These are phyloP conservation scores for Exephanes ischioxanthus DNA, from an alignment of 2,888 invertebrate genomes.

Conservation along the genomic window DNA sequence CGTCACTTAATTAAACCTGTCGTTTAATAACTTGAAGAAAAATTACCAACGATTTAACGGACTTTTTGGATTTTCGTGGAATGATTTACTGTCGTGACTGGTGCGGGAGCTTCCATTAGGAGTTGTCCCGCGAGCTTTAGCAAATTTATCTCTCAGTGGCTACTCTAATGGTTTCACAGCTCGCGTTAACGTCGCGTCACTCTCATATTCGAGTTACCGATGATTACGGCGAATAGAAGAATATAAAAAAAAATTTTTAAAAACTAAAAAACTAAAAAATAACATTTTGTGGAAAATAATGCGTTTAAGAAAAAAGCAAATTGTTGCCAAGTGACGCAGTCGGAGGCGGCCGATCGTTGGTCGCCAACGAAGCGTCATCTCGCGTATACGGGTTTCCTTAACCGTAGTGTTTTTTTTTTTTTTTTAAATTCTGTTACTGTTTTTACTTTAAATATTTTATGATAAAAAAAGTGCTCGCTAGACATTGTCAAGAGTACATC, in stretches of 20 bases:
- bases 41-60: background rate
- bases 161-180: background rate
- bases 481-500: background rate
- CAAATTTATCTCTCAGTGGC: background rate
- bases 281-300: background rate
- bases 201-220: too few relatives aligned
- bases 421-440: too few relatives aligned
- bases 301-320: background rate
- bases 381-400: too few relatives aligned
- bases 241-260: background rate
- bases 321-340: too few relatives aligned
- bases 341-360: too few relatives aligned
- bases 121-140: background rate
- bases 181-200: too few relatives aligned
- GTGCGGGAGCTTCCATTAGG: background rate
- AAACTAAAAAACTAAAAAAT: background rate
- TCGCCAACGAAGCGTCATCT: too few relatives aligned
- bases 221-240: background rate
- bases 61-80: background rate
- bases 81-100: background rate
- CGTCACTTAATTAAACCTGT: background rate
- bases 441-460: too few relatives aligned
- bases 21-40: background rate
- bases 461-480: background rate
- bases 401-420: too few relatives aligned